Evolutionary conservation across 2,888 invertebrate species (phyloP).

Genomic region (Lithophane socia): DNA sequence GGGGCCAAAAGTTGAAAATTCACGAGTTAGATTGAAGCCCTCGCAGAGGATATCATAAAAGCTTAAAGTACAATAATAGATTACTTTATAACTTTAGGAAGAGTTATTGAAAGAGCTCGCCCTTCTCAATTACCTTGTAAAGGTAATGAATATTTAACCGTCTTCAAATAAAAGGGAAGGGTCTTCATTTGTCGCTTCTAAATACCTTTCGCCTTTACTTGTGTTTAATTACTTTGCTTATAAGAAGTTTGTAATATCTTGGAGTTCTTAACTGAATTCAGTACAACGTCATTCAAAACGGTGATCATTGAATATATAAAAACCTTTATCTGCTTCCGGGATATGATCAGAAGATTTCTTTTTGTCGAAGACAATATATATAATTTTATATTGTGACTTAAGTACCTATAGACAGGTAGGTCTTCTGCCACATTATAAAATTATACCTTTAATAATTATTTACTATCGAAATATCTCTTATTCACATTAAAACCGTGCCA

Average conservation of each 20-base stretch:
- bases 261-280: constrained; percentile 15
- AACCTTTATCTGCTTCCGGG: constrained; percentile 8
- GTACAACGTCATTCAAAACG: constrained; percentile 1
- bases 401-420: no score
- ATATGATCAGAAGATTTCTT: constrained; percentile 8
- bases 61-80: constrained; percentile 34
- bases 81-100: constrained; percentile 47
- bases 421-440: background rate
- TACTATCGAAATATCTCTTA: background rate
- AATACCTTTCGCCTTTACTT: constrained; percentile 6
- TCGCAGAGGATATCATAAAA: constrained; percentile 17
- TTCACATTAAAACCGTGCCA: background rate
- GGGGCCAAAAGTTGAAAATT: constrained; percentile 18
- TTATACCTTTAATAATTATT: background rate
- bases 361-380: background rate
- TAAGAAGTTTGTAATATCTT: constrained; percentile 2
- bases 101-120: constrained; percentile 42
- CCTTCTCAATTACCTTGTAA: constrained; percentile 38
- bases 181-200: constrained; percentile 31
- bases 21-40: constrained; percentile 6
- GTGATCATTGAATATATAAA: constrained; percentile 22
- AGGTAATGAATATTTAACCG: constrained; percentile 31
- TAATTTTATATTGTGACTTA: background rate
- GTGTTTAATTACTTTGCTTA: constrained; percentile 9
- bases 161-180: constrained; percentile 24